phyloP scores from a whole-genome alignment of 64 coral and sea anemone genomes.

The Anthopleura sola region DNA sequence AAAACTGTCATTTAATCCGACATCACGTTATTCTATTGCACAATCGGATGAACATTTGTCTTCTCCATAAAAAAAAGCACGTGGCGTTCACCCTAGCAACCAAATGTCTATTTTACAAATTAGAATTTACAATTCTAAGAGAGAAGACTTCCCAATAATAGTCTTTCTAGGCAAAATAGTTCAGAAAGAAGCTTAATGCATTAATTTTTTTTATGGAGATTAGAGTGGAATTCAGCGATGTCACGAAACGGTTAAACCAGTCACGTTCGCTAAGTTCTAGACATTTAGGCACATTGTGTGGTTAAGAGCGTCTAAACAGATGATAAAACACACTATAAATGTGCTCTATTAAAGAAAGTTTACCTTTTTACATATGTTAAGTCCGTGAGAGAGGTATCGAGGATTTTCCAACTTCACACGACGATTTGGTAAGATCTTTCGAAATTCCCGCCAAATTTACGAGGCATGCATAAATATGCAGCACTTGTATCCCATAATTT shows the following conservation, averaged over 20 bases:
- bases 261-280: not conserved
- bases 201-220: not conserved
- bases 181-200: not conserved
- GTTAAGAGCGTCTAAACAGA: not conserved
- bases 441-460: no score
- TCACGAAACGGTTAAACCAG: not conserved
- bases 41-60: not conserved
- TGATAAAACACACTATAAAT: not conserved
- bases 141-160: not conserved
- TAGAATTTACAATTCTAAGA: not conserved
- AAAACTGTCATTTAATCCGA: not conserved
- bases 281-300: not conserved
- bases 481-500: no score
- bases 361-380: not conserved
- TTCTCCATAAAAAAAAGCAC: not conserved
- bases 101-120: not conserved
- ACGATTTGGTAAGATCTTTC: no score
- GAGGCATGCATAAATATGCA: no score
- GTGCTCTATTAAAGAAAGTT: not conserved
- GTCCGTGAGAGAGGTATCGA: not conserved
- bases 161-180: not conserved
- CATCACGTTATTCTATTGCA: not conserved
- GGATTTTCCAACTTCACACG: no score
- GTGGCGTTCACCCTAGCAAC: not conserved
- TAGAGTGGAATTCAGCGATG: not conserved